Evolutionary conservation across 1,140 invertebrate species (phyloP).

Genomic region (Drosophila kurseongensis): DNA sequence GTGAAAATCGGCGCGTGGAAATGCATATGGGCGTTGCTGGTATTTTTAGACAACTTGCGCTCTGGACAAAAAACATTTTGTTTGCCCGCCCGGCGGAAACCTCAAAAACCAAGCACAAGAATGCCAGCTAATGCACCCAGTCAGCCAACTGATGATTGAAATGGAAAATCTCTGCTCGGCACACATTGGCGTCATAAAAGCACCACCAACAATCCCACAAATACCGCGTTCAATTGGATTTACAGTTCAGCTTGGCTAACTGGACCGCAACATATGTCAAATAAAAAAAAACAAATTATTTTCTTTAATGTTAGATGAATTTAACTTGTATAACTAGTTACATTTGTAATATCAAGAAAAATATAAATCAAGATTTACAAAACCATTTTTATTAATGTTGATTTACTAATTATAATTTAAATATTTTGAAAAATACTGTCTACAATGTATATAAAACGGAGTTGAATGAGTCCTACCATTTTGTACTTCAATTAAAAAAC

Average conservation of each 20-base stretch:
- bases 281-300: neutral
- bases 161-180: constrained; percentile 38
- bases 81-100: constrained; percentile 27
- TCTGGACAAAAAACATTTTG: constrained; percentile 49
- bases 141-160: constrained; percentile 23
- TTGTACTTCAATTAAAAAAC: too few relatives aligned
- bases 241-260: constrained; percentile 26
- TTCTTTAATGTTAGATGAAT: too few relatives aligned
- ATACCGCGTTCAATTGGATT: constrained; percentile 39
- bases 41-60: constrained; percentile 42
- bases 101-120: constrained; percentile 21
- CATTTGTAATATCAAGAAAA: too few relatives aligned
- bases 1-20: constrained; percentile 10
- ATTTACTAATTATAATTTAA: too few relatives aligned
- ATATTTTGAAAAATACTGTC: too few relatives aligned
- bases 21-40: constrained; percentile 44
- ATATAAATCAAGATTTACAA: too few relatives aligned
- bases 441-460: too few relatives aligned
- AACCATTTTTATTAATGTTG: too few relatives aligned
- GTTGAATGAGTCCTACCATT: too few relatives aligned
- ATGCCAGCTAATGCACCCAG: constrained; percentile 20
- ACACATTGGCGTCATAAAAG: constrained; percentile 11
- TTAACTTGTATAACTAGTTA: too few relatives aligned
- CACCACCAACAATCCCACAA: constrained; percentile 20
- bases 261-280: neutral